Percentiles rank a stretch among this genome's conserved stretches.
These are phyloP conservation scores for Pelobates cultripes DNA, from an alignment of 2,797 vertebrate species.

Conservation along the genomic window DNA sequence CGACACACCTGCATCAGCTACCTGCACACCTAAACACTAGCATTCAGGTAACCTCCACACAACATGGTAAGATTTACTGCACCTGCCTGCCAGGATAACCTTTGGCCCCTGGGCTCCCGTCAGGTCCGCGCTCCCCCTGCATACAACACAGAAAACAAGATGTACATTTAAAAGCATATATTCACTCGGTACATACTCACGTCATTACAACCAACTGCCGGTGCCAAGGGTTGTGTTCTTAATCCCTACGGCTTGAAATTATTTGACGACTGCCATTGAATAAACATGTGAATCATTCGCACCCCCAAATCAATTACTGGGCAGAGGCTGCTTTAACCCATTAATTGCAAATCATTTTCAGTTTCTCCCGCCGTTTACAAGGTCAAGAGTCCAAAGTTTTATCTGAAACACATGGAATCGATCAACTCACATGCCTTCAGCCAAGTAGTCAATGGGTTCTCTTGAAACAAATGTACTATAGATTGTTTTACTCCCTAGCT, in stretches of 20 bases:
- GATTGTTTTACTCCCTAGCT: constrained; percentile 5
- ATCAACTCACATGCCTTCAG: neutral
- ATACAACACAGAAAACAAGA: constrained; percentile 61
- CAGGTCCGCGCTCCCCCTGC: constrained; percentile 86
- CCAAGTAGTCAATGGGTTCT: constrained; percentile 50
- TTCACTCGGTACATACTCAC: neutral
- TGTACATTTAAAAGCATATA: constrained; percentile 18
- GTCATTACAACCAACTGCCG: neutral
- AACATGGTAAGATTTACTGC: constrained; percentile 95
- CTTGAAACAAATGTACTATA: constrained; percentile 48
- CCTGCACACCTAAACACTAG: constrained; percentile 7
- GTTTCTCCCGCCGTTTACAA: neutral
- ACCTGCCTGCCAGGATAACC: constrained; percentile 99
- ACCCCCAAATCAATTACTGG: too few relatives aligned
- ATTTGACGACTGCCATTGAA: too few relatives aligned
- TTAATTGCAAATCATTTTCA: neutral
- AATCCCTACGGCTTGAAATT: neutral
- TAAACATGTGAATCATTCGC: too few relatives aligned
- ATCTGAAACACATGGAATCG: constrained; percentile 32
- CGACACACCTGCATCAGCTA: neutral
- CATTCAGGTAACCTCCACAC: constrained; percentile 64
- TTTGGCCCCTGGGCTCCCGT: constrained; percentile 96
- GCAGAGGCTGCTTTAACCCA: too few relatives aligned
- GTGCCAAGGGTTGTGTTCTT: neutral
- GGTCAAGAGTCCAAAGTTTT: constrained; percentile 11